Base-by-base conservation (phyloP, 2,888 invertebrate genomes). In the Standfussiana lucernea region DNA sequence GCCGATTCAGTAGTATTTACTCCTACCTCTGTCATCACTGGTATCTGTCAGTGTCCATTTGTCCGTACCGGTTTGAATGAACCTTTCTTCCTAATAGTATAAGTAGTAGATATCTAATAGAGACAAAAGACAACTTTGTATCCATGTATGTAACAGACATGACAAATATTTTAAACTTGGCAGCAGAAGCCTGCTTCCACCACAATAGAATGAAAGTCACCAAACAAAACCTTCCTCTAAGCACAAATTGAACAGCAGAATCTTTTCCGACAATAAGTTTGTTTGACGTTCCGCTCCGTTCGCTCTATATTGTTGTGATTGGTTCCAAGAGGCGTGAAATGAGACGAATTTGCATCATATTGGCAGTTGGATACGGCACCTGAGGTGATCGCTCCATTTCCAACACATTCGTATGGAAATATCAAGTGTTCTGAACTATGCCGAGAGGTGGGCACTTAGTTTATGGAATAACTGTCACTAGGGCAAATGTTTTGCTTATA, bases 331-430 rank as follows among this genome's bases (percentile, higher is more conserved):
- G 72, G 71, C 70, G 66, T 77, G 74, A 73, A 85, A 85, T 83
- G 87, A 82, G 86, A 87, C 81, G 77, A 79, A 90, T 92, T 92
- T 88, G 89, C 90, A 90, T 91, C 79, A 86, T 86, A 89, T 90
- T 91, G 86, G 86, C 80, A 75, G 86, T 82, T 82, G 84, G 80
- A 72, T 66, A 75, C 73, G 80, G 80, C 42, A 83, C 78, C 61
- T 75, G 79, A 83, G 77, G 70, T 82, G 75, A 71, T 84, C 83
- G 84, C 73, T 88, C 87, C 80, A 82, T 84, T 87, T 84, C 78
- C 71, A 77, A 74, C 75, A 40, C 75, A 88, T 91, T 90, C 86
- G 81, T 86, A 89, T 90, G 89, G 81, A 69, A 84, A 85, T 84
- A 50, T 71, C 42, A 53, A 69, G 50, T 81, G 76, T 67, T 85